Evolutionary conservation across 2,113 vertebrate species (phyloP), one percentile per base, ranked within the genome.

Genomic region (Alouatta palliata): DNA sequence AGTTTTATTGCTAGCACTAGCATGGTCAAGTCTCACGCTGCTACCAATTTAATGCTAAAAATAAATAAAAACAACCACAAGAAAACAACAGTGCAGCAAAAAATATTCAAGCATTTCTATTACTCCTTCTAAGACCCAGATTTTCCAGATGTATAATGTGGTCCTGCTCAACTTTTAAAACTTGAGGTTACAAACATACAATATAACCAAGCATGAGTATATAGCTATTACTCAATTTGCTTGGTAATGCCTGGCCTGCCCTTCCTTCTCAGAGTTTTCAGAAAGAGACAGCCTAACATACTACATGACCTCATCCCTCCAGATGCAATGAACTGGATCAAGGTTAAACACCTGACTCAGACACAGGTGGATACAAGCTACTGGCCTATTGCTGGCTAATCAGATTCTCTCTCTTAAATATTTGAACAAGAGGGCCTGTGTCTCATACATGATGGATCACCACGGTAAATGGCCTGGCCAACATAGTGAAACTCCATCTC

Each of bases 61-160:
- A 54, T 43, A 94, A 91, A 96, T 43, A 94, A 93, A 96, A 90
- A 43, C 30, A 66, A 92, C n/a, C 13, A 85, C 23, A 81, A 61
- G 43, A 86, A 61, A 95, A 95, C n/a, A 95, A 64, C 1, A 83
- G 68, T 61, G 21, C 35, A 84, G 37, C n/a, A 94, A 91, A 94
- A 92, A 93, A 35, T 47, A 84, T 12, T 79, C 87, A 70, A 82
- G 23, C 30, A 61, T 30, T 94, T 80, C n/a, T 76, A 83, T 30
- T 58, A 81, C 35, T 86, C 54, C 52, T 86, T 94, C 86, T 83
- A 86, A 52, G 14, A 94, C 71, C 71, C 37, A 93, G 21, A 94
- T n/a, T 89, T 95, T 85, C 27, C 68, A 96, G 58, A 92, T 35
- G 68, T 73, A n/a, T 11, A 81, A 66, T 35, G 47, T 90, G 73